Evolutionary conservation across 2,797 vertebrate genomes (phyloP), one percentile per base, ranked within the genome.

Genomic region (Argentina silus): DNA sequence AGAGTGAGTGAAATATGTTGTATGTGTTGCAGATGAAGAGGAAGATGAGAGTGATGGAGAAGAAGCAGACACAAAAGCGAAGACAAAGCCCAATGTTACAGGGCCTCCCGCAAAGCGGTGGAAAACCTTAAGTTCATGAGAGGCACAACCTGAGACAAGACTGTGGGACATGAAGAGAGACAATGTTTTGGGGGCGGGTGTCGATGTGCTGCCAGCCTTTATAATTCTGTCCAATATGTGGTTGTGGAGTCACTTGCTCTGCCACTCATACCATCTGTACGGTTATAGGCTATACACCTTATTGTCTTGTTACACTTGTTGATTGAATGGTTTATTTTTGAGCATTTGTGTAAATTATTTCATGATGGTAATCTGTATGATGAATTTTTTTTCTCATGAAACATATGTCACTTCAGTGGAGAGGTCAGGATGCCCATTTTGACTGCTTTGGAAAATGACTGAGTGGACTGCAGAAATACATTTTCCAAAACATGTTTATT

Each of bases 101-200:
- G 88, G 81, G 65, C 95, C 95, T n/a, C 93, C 95, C 43, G 68
- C 89, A 6, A 98, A 98, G 87, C 91, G 91, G 74, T 88, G 86
- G 47, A 97, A 91, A 83, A 86, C 75, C 5, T 59, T 77, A 73
- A 73, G 45, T 43, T 55, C 78, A 45, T 74, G 75, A 81, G 12
- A 60, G 21, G 23, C 23, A 6, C 3, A 19, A 27, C 56, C 56
- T 59, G 10, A 21, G 17, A 27, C 27, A 59, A 59, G 56, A 10
- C 59, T 36, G 11, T 11, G 36, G 27, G 21, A 57, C 17, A 21
- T 57, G 19, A 21, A 21, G 56, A 7, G 56, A 3, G 2, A 61
- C 59, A 61, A 21, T 42, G 59, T 42, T 36, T 61, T 36, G 59
- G 59, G 23, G 51, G 51, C 51, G 15, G 51, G 15, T 53, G 17